Evolutionary conservation across 2,113 vertebrate species (phyloP), one percentile per base, ranked within the genome.

Genomic region (Ardeotis arabs): DNA sequence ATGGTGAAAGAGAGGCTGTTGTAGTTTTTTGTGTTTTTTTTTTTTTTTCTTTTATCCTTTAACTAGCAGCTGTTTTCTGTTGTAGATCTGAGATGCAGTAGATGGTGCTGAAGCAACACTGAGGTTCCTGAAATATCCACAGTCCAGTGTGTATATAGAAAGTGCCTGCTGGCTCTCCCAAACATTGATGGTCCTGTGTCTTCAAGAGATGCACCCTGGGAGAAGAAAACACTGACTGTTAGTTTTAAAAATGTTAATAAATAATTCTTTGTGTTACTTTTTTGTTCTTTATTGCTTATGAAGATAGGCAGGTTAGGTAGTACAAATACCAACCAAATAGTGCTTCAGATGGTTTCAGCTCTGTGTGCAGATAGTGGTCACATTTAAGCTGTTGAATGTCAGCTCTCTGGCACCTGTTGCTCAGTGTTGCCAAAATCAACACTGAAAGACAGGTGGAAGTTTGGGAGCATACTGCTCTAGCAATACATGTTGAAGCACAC

Each of bases 71-170:
- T 96, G n/a, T 96, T 94, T 79, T 96, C 83, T 94, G 39, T 97
- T 96, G 70, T 91, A 95, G 89, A 83, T 96, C 70, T 82, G 92
- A 89, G 75, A 79, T 7, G 89, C 95, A 86, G 89, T 92, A 96
- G 88, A 93, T 95, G 92, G 86, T 94, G 93, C 96, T 93, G 96
- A 96, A 95, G 90, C 73, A 95, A 89, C 92, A 29, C 69, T 81
- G 89, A 91, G 77, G 86, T 37, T 93, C 74, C 74, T 78, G 95
- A 74, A 82, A 53, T 87, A 75, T 8, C 95, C 27, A 17, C 80
- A 94, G 66, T 87, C 91, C 69, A 56, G 24, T 64, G 72, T 44
- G 24, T 52, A 29, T n/a, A 37, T 24, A 80, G 18, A 49, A 89
- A 70, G 44, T 84, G 89, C 67, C 79, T 95, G 66, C 84, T 94